These are phyloP conservation scores for Drosophila ambigua DNA, from an alignment of 1,140 invertebrate genomes.

Conservation along the genomic window DNA sequence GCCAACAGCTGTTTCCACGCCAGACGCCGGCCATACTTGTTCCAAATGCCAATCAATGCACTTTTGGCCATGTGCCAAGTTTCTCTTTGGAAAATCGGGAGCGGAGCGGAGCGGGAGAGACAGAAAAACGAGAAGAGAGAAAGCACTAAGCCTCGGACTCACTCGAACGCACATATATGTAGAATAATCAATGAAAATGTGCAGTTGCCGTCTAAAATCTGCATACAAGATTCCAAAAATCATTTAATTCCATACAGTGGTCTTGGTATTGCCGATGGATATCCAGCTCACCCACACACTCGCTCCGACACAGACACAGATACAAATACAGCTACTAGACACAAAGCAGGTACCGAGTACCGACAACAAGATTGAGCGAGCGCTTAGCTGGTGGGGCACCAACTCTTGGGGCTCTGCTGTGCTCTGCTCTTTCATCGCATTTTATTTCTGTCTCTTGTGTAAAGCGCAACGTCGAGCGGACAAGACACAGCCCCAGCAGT, in stretches of 20 bases:
- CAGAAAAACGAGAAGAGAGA: constrained; percentile 15
- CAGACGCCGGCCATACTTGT: constrained; percentile 62
- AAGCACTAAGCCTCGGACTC: constrained; percentile 10
- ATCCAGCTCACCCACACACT: constrained; percentile 46
- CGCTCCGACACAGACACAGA: constrained; percentile 22
- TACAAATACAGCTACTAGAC: constrained; percentile 6
- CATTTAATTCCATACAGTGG: constrained; percentile 5
- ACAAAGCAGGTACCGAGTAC: constrained; percentile 24
- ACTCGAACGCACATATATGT: too few relatives aligned
- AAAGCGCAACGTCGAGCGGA: constrained; percentile 74
- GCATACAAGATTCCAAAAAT: constrained; percentile 10
- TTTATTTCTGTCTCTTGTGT: constrained; percentile 81
- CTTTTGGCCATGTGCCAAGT: constrained; percentile 82
- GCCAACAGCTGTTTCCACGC: constrained; percentile 71
- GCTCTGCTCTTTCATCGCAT: constrained; percentile 57
- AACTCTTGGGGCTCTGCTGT: too few relatives aligned
- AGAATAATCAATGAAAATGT: too few relatives aligned
- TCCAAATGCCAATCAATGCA: constrained; percentile 77
- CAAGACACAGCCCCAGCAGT: constrained; percentile 33
- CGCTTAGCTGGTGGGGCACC: constrained; percentile 55
- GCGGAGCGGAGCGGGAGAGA: constrained; percentile 16
- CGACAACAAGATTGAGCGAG: constrained; percentile 76
- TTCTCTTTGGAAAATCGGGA: constrained; percentile 59
- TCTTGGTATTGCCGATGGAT: constrained; percentile 31
- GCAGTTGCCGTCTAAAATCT: constrained; percentile 19